Evolutionary conservation across 2,113 vertebrate genomes (phyloP).

Genomic region (Lophotis ruficrista): DNA sequence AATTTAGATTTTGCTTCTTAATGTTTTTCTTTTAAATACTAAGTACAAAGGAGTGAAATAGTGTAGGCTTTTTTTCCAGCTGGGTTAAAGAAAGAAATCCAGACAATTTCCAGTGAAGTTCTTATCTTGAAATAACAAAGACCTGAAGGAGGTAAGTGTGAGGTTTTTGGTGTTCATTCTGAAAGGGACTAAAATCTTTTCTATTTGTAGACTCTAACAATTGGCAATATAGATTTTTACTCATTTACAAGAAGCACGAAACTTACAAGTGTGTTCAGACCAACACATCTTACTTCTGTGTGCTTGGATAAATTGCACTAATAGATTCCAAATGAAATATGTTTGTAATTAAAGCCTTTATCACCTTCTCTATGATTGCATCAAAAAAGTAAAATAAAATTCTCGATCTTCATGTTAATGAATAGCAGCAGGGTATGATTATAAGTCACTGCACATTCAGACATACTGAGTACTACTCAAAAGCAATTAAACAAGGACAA

Average conservation of each 20-base stretch:
- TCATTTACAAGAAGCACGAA: not conserved
- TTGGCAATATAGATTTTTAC: not conserved
- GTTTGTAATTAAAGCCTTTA: slow-evolving; percentile 61
- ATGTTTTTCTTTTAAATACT: not conserved
- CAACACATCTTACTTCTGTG: not conserved
- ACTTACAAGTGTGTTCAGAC: not conserved
- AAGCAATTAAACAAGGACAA: slow-evolving; percentile 62
- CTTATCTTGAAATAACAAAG: not conserved
- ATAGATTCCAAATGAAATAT: slow-evolving; percentile 42
- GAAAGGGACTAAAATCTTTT: not conserved
- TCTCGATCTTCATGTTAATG: slow-evolving; percentile 14
- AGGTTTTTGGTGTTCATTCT: not conserved
- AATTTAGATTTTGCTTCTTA: not conserved
- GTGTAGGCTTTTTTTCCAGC: not conserved
- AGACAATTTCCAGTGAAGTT: not conserved
- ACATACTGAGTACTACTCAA: slow-evolving; percentile 13
- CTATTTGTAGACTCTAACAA: not conserved
- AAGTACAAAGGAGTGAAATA: not conserved
- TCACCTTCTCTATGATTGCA: not conserved
- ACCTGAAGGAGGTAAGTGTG: not conserved
- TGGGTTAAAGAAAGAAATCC: not conserved
- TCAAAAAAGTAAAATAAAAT: slow-evolving; percentile 14
- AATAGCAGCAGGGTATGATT: not conserved
- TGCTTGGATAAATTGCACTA: slow-evolving; percentile 31
- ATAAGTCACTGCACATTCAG: slow-evolving; percentile 47